A percentile compares a stretch with the other conserved stretches of the same genome.
phyloP scores from a whole-genome alignment of 2,888 invertebrate genomes.

The Deroplatys truncata region DNA sequence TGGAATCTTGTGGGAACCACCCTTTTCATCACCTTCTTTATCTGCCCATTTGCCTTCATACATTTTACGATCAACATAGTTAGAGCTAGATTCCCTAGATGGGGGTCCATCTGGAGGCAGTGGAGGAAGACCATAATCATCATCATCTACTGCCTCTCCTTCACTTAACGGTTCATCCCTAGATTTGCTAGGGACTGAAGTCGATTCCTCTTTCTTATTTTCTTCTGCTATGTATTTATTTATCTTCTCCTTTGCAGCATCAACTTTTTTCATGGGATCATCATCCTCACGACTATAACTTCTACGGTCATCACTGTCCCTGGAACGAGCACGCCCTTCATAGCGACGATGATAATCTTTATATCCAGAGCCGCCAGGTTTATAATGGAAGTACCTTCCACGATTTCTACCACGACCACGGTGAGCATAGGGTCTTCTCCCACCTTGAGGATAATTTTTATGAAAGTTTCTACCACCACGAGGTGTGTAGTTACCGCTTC shows the following conservation, averaged over 20 bases:
- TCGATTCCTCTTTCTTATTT: constrained; percentile 33
- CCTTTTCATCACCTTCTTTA: constrained; percentile 46
- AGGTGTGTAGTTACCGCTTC: constrained; percentile 37
- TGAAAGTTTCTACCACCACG: constrained; percentile 42
- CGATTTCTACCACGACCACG: constrained; percentile 43
- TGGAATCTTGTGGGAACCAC: constrained; percentile 25
- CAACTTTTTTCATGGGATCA: constrained; percentile 50
- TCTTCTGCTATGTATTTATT: constrained; percentile 52
- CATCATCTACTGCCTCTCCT: constrained; percentile 56
- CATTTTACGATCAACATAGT: constrained; percentile 57
- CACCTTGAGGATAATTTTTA: constrained; percentile 40
- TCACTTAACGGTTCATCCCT: constrained; percentile 55
- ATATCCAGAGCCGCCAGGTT: constrained; percentile 46
- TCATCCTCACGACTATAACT: constrained; percentile 46
- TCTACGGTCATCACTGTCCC: constrained; percentile 49
- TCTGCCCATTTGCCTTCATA: constrained; percentile 65
- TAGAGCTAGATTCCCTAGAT: constrained; percentile 36
- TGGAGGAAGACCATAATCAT: constrained; percentile 34
- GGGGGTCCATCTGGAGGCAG: constrained; percentile 24
- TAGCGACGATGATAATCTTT: constrained; percentile 60
- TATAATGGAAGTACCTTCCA: constrained; percentile 43
- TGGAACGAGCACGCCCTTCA: constrained; percentile 57
- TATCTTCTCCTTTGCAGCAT: constrained; percentile 55
- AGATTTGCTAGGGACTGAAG: constrained; percentile 38
- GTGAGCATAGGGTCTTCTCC: constrained; percentile 37